Percentiles rank a stretch among this genome's conserved stretches.
Conservation (phyloP, 2,113 vertebrate species). For the Pelmatolapia mariae region DNA sequence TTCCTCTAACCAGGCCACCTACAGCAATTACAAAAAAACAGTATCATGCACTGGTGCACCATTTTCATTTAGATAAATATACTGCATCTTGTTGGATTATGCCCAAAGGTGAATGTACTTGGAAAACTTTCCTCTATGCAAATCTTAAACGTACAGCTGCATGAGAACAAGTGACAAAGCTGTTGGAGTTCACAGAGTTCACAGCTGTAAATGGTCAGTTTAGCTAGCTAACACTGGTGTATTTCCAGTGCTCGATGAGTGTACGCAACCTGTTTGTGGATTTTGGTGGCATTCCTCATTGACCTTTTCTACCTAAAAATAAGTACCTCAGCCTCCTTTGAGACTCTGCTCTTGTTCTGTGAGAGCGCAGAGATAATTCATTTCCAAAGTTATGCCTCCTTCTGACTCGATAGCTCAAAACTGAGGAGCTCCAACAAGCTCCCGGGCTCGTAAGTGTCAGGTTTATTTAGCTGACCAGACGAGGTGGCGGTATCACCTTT, state of each 20-base stretch:
- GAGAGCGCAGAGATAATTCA: background rate
- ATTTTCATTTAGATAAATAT: background rate
- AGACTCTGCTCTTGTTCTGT: background rate
- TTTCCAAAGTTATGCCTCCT: background rate
- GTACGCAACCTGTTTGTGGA: background rate
- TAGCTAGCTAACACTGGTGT: background rate
- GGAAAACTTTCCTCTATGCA: background rate
- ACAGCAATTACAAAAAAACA: background rate
- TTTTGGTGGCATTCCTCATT: background rate
- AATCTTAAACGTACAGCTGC: background rate
- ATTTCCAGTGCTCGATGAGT: background rate
- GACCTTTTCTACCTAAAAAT: background rate
- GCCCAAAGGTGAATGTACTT: background rate
- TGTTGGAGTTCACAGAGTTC: background rate
- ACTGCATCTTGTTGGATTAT: background rate
- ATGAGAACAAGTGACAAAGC: background rate
- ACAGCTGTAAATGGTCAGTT: background rate
- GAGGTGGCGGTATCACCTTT: conserved; percentile 35
- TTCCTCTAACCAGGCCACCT: background rate
- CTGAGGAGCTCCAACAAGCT: background rate
- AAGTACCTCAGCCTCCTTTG: background rate
- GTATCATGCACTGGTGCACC: background rate
- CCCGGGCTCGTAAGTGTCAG: background rate
- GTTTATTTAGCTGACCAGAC: conserved; percentile 13
- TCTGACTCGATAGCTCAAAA: background rate